Conservation (phyloP, 2,888 invertebrate species). For the Heliconius charithonia region DNA sequence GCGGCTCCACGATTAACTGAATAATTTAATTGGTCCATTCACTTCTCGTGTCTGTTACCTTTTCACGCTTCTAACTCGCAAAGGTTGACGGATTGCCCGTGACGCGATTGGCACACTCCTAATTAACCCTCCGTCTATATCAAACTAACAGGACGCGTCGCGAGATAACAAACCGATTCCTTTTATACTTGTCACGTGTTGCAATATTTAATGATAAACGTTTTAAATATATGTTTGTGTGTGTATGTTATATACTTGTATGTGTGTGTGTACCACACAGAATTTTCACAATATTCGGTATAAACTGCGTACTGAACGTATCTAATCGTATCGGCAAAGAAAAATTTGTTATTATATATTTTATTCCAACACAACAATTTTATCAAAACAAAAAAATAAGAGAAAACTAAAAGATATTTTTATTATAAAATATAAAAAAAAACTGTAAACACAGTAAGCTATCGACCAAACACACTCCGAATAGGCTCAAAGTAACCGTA, state of each 20-base stretch:
- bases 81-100: slow-evolving; percentile 73
- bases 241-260: not conserved
- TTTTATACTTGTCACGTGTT: not conserved
- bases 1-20: slow-evolving; percentile 80
- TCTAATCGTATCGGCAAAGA: no score
- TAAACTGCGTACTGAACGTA: no score
- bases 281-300: no score
- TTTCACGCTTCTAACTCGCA: slow-evolving; percentile 74
- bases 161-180: slow-evolving; percentile 18
- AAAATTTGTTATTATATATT: not conserved
- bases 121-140: slow-evolving; percentile 66
- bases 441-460: slow-evolving; percentile 13
- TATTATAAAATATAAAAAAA: not conserved
- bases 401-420: not conserved
- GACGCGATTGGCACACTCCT: slow-evolving; percentile 66
- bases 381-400: not conserved
- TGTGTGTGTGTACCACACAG: not conserved
- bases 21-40: slow-evolving; percentile 84
- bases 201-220: not conserved
- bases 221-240: not conserved
- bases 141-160: slow-evolving; percentile 31
- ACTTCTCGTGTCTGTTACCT: slow-evolving; percentile 77
- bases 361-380: not conserved
- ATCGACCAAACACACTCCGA: slow-evolving; percentile 7
- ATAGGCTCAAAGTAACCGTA: slow-evolving; percentile 9